phyloP scores from a whole-genome alignment of 2,113 vertebrate genomes.

The Cygnus atratus region DNA sequence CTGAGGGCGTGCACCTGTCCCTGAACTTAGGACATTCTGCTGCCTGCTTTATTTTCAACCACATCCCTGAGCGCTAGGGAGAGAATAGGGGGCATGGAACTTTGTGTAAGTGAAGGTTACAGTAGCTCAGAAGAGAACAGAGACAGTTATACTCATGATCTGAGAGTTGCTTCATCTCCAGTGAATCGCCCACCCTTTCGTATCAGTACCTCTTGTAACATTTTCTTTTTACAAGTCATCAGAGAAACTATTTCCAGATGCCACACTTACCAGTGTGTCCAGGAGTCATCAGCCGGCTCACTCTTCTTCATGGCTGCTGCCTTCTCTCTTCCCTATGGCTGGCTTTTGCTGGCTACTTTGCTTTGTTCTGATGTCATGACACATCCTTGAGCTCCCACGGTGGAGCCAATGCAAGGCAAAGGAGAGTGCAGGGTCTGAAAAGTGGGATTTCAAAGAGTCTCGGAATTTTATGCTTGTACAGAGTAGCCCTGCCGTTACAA shows the following conservation, averaged over 20 bases:
- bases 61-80: no score
- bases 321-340: neutral
- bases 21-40: no score
- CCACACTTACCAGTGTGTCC: neutral
- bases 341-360: neutral
- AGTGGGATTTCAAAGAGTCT: neutral
- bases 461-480: neutral
- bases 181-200: neutral
- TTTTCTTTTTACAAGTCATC: neutral
- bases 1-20: neutral
- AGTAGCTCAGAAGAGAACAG: neutral
- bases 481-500: neutral
- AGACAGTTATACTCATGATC: rapidly evolving
- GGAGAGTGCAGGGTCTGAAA: neutral
- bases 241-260: neutral
- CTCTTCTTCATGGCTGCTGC: neutral
- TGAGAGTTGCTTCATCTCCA: neutral
- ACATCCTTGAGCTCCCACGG: neutral
- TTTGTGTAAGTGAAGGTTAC: rapidly evolving
- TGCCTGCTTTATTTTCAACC: no score
- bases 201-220: neutral
- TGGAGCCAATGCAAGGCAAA: neutral
- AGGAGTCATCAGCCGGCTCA: neutral
- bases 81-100: no score
- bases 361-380: neutral